Evolutionary conservation across 2,113 vertebrate genomes (phyloP).

Genomic region (Oriolus oriolus): DNA sequence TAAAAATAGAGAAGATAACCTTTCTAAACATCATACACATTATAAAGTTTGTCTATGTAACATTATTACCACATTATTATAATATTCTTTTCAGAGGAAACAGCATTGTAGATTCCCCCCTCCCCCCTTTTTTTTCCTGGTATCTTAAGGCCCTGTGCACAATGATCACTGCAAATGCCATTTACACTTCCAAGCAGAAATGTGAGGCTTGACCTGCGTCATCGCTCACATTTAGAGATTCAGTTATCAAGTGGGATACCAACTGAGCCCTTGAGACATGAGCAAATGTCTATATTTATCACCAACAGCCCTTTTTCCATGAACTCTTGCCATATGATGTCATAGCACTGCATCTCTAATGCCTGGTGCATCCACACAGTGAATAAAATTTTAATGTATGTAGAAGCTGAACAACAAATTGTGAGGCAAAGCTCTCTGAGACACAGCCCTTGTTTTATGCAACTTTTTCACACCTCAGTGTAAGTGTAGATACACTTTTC

Average conservation of each 20-base stretch:
- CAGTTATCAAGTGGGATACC: background rate
- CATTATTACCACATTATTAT: background rate
- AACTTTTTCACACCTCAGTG: background rate
- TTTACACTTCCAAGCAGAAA: background rate
- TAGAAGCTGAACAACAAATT: background rate
- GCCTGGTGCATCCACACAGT: background rate
- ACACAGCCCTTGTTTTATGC: background rate
- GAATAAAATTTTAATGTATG: background rate
- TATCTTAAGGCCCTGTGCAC: background rate
- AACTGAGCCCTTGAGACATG: background rate
- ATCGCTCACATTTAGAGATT: background rate
- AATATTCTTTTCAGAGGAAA: background rate
- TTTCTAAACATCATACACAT: background rate
- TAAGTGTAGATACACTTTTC: background rate
- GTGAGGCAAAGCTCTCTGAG: background rate
- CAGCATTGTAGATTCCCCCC: background rate
- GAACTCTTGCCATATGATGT: conserved; percentile 4
- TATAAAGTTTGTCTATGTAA: background rate
- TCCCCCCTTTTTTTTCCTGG: background rate
- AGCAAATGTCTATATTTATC: conserved; percentile 38
- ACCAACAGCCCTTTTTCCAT: background rate
- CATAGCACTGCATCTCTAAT: background rate
- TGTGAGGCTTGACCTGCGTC: background rate
- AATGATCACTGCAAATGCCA: background rate
- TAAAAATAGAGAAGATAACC: background rate